Base-by-base conservation (phyloP, 2,797 vertebrate species). In the Zonotrichia albicollis region DNA sequence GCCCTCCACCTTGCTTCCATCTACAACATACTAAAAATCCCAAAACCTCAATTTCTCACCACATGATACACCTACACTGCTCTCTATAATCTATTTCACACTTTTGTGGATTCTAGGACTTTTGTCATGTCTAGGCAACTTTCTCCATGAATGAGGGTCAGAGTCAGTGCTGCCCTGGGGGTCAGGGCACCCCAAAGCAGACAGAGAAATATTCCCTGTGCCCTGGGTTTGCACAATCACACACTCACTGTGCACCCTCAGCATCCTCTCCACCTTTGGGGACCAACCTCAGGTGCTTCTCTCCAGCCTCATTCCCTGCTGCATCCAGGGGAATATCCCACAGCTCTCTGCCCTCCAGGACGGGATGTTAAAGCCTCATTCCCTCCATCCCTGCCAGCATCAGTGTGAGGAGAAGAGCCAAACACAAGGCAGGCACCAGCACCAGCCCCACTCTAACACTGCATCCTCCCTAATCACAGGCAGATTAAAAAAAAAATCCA, bases 401-500 rank as follows among this genome's bases (percentile, higher is more conserved):
- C 42, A 22, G 32, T 2, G 2, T 27, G 26, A 74, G 66, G 36
- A 78, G 74, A 61, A 40, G 40, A 68, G 58, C 55, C 62, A 81
- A 87, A 70, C 61, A 55, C 65, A 11, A 85, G 57, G 51, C 1
- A 30, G 40, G 30, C 54, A 62, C 58, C 81, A 54, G 72, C 57
- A 34, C 42, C 72, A 54, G 86, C 70, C 77, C n/a, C 58, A 3
- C 55, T 90, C 70, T 20, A n/a, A 50, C 0, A 0, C 81, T 61
- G 72, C 15, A 51, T 62, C 67, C 85, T 92, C 54, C 71, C 74
- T 96, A 95, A 96, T 87, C 95, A 87, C 78, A 81, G 65, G 43
- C 87, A 95, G 95, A 97, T 97, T 93, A 97, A 91, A 86, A 25
- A 34, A 61, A 55, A 76, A 94, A 89, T 66, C 88, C 92, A 75